phyloP scores from a whole-genome alignment of 2,797 vertebrate genomes.

The Coccyzus lansbergi region DNA sequence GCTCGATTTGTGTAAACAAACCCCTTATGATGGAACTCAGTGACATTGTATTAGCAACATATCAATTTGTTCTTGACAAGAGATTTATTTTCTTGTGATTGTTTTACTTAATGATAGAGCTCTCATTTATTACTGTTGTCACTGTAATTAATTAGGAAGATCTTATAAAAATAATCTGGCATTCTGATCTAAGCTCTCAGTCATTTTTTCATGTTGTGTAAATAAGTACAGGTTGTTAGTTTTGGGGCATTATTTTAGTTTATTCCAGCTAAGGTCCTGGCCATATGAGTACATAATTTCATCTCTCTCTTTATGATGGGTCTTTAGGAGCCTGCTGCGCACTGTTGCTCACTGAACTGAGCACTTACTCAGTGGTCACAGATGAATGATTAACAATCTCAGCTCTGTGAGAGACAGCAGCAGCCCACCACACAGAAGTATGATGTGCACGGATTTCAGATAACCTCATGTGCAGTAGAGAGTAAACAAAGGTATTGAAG shows the following conservation, averaged over 20 bases:
- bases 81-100: slow-evolving; percentile 23
- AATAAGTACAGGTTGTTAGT: background rate
- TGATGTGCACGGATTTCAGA: background rate
- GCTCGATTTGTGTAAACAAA: background rate
- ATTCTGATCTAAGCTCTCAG: background rate
- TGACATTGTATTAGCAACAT: background rate
- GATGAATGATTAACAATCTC: background rate
- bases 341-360: background rate
- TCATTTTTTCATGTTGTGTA: background rate
- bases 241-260: background rate
- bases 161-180: background rate
- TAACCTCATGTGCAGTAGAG: background rate
- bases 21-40: background rate
- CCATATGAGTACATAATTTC: background rate
- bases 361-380: background rate
- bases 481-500: too few relatives aligned
- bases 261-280: background rate
- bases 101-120: background rate
- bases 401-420: background rate
- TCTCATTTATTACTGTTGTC: background rate
- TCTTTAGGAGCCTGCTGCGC: background rate
- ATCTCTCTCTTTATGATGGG: background rate
- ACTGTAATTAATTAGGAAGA: slow-evolving; percentile 28
- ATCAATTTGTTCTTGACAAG: background rate
- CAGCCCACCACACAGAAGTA: background rate